Evolutionary conservation across 2,797 vertebrate species (phyloP).

Genomic region (Percopsis omiscomaycus): DNA sequence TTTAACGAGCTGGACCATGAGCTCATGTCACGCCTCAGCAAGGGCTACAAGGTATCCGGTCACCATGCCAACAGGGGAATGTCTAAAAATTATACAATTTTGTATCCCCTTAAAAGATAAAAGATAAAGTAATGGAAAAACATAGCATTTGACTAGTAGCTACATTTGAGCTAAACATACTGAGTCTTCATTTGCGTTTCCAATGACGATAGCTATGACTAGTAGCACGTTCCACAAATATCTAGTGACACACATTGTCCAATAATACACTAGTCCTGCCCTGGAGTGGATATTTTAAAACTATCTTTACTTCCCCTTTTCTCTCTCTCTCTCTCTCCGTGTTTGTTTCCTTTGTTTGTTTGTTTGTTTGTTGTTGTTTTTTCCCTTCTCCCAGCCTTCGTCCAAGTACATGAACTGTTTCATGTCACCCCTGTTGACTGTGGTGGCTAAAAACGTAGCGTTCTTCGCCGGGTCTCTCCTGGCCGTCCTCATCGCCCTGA

Average conservation of each 20-base stretch:
- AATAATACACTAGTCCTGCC: too few relatives aligned
- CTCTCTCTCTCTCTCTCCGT: neutral
- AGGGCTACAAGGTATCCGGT: constrained; percentile 86
- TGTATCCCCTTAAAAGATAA: too few relatives aligned
- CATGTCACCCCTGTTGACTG: constrained; percentile 90
- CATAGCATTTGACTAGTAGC: too few relatives aligned
- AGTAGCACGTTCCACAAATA: too few relatives aligned
- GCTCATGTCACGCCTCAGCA: constrained; percentile 94
- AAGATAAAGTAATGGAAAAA: too few relatives aligned
- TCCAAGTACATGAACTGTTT: constrained; percentile 99
- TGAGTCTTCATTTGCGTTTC: too few relatives aligned
- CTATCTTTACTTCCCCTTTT: too few relatives aligned
- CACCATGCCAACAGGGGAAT: neutral
- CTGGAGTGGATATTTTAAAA: neutral
- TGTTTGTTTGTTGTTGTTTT: neutral
- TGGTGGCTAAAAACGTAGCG: constrained; percentile 94
- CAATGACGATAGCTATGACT: too few relatives aligned
- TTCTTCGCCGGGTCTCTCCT: constrained; percentile 97
- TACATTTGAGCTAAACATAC: too few relatives aligned
- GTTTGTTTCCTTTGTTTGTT: neutral
- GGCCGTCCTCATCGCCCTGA: constrained; percentile 96
- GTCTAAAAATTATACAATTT: neutral
- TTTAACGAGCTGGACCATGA: constrained; percentile 98
- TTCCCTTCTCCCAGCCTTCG: constrained; percentile 73
- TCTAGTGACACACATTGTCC: too few relatives aligned